A percentile compares a stretch with the other conserved stretches of the same genome.
phyloP scores from a whole-genome alignment of 2,888 invertebrate genomes.

The Meiosimyza decipiens region DNA sequence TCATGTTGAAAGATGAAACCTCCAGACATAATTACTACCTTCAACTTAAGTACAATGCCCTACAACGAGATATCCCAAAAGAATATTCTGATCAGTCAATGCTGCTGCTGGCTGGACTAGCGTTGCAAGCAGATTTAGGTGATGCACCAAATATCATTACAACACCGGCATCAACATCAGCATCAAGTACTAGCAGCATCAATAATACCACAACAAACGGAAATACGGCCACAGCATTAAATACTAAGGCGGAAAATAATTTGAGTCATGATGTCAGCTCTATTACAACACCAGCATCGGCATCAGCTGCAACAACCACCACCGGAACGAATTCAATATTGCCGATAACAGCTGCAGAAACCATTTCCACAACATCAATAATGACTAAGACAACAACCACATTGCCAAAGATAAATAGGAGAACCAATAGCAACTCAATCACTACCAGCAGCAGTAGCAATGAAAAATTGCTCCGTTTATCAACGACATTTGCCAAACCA shows the following conservation, averaged over 20 bases:
- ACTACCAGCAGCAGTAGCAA: constrained; percentile 47
- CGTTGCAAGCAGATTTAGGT: constrained; percentile 93
- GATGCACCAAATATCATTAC: constrained; percentile 70
- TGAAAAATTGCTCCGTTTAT: constrained; percentile 57
- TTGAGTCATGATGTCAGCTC: constrained; percentile 9
- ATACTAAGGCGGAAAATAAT: neutral
- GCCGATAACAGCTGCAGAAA: neutral
- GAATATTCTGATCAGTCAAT: constrained; percentile 72
- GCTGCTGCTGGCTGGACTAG: constrained; percentile 86
- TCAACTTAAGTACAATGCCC: constrained; percentile 90
- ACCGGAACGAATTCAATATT: constrained; percentile 23
- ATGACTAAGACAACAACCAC: constrained; percentile 51
- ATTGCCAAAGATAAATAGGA: constrained; percentile 60
- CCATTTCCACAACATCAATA: constrained; percentile 15
- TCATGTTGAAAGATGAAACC: constrained; percentile 89
- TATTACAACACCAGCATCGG: constrained; percentile 38
- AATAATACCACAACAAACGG: constrained; percentile 17
- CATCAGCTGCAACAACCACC: constrained; percentile 39
- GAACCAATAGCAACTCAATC: constrained; percentile 32
- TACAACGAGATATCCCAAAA: constrained; percentile 73
- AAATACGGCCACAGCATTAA: constrained; percentile 1
- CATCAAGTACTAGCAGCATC: constrained; percentile 3
- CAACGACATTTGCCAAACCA: constrained; percentile 41
- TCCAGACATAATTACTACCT: constrained; percentile 94
- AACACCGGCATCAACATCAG: constrained; percentile 24